Evolutionary conservation across 1,140 invertebrate genomes (phyloP), one percentile per base, ranked within the genome.

Genomic region (Leucophenga varia): DNA sequence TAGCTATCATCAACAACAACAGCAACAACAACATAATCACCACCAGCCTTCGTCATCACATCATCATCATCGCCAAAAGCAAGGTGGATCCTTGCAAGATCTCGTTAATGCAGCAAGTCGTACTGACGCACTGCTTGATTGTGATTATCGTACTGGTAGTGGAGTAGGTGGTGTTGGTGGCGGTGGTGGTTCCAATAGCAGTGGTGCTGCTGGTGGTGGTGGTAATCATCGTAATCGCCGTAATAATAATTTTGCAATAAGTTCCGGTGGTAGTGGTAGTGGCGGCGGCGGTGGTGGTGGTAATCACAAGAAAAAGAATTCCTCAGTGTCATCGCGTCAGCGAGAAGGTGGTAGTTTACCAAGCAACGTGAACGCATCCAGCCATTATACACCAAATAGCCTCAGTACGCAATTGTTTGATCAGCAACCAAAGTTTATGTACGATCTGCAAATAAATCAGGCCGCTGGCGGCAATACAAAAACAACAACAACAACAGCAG

Each of bases 291-390:
- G 22, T 25, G 22, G 22, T 25, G 10, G 10, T 25, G 10, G 5
- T 25, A 25, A 25, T 25, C 5, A 25, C 22, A 25, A 55, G 38
- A 49, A 47, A 13, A 55, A 61, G 25, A 59, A 54, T 30, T 59
- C 68, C 36, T 61, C 57, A 7, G 80, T 82, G 1, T 85, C 83
- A 43, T 79, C 84, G 6, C 76, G 85, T 42, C 84, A 85, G 63
- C 76, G 82, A 12, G 84, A 86, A 76, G 84, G 84, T 41, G 84
- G 85, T 48, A 82, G 81, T 17, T 68, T 84, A 46, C 82, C 82
- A 0, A 81, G 79, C 13, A 82, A 82, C 72, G 81, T 83, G 34
- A 82, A 83, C 58, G 76, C 79, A 19, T 78, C 77, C 2, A 76
- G 22, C 10, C 22, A 25, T 25, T 25, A 25, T 25, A 5, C 22